Evolutionary conservation across 2,113 vertebrate species (phyloP).

Genomic region (Uropsilus gracilis): DNA sequence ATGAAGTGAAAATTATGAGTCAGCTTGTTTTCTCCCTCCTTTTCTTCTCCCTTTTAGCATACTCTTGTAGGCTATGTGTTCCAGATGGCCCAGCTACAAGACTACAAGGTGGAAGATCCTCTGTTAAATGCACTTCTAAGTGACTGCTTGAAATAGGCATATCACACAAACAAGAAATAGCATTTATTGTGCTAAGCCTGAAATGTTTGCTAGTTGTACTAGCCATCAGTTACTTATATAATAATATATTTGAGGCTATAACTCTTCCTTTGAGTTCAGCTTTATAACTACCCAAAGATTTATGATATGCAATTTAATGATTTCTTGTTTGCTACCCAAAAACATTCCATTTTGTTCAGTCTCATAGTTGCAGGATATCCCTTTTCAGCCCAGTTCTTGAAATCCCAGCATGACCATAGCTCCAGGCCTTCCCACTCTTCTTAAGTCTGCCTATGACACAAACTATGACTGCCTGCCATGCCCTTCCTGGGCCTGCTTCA

Average conservation of each 20-base stretch:
- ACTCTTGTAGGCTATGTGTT: background rate
- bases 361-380: background rate
- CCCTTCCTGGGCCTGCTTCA: background rate
- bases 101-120: background rate
- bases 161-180: background rate
- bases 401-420: background rate
- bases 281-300: slow-evolving; percentile 40
- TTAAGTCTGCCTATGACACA: background rate
- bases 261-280: slow-evolving; percentile 49
- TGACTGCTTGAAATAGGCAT: background rate
- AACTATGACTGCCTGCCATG: background rate
- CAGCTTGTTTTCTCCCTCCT: background rate
- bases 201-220: background rate
- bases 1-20: background rate
- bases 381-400: background rate
- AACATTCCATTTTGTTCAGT: background rate
- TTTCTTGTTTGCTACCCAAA: background rate
- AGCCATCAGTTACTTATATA: slow-evolving; percentile 12
- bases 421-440: background rate
- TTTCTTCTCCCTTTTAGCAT: background rate
- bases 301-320: background rate
- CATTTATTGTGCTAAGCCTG: background rate
- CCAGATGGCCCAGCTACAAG: background rate
- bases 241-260: background rate
- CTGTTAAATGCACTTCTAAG: background rate